Percentiles rank a stretch among this genome's conserved stretches.
phyloP scores from a whole-genome alignment of 2,113 vertebrate species.

The Phylloscopus trochiloides region DNA sequence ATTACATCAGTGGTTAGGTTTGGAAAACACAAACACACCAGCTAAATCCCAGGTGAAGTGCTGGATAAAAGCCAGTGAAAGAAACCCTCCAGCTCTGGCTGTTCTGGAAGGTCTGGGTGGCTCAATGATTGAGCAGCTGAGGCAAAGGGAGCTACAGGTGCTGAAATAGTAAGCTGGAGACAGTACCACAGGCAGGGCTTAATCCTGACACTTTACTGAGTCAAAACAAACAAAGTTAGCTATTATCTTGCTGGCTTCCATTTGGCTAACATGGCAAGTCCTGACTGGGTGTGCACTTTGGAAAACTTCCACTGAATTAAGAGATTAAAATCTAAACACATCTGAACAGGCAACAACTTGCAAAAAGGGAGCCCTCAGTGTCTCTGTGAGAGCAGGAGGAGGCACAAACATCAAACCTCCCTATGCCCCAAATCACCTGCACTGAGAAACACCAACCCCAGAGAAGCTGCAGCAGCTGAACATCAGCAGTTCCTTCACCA shows the following conservation, averaged over 20 bases:
- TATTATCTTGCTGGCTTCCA: background rate
- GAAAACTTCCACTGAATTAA: background rate
- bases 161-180: background rate
- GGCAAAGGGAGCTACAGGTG: background rate
- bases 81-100: background rate
- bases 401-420: background rate
- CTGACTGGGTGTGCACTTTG: background rate
- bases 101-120: background rate
- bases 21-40: background rate
- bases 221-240: background rate
- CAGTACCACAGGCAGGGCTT: background rate
- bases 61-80: background rate
- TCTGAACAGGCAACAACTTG: background rate
- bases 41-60: background rate
- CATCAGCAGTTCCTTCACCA: background rate
- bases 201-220: background rate
- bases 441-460: background rate
- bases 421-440: fast-evolving
- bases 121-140: background rate
- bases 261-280: fast-evolving
- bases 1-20: background rate
- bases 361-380: background rate
- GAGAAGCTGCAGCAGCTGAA: background rate
- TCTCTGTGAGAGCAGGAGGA: background rate
- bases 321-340: background rate